A percentile compares a stretch with the other conserved stretches of the same genome.
Evolutionary conservation across 2,888 invertebrate genomes (phyloP).

Genomic region (Scaptomyza flava): DNA sequence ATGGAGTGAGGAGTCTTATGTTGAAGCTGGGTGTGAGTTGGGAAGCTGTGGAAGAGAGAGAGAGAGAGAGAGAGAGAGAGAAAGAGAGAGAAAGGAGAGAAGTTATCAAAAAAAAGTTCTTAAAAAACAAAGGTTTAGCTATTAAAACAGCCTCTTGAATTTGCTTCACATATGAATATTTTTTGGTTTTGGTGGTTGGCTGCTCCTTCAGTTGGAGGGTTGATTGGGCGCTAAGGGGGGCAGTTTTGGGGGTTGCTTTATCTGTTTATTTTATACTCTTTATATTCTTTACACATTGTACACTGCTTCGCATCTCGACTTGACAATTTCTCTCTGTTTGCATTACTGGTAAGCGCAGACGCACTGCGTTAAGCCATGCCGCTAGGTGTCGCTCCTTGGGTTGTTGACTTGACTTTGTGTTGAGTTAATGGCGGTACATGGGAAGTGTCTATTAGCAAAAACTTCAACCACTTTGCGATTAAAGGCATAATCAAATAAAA

Average conservation of each 20-base stretch:
- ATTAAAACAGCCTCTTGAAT: constrained; percentile 6
- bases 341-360: constrained; percentile 26
- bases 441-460: not conserved
- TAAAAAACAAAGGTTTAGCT: not conserved
- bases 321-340: constrained; percentile 29
- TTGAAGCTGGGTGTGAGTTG: not conserved
- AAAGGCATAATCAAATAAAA: not conserved
- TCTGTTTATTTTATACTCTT: constrained; percentile 67
- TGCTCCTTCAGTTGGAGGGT: constrained; percentile 3
- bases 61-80: not conserved
- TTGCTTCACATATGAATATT: constrained; percentile 4
- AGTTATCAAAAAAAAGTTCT: not conserved
- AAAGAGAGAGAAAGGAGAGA: not conserved
- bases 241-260: constrained; percentile 53
- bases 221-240: constrained; percentile 5
- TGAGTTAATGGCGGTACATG: not conserved
- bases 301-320: constrained; percentile 59
- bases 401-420: constrained; percentile 11
- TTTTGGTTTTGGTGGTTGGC: constrained; percentile 5
- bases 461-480: constrained; percentile 1
- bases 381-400: constrained; percentile 41
- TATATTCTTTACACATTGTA: constrained; percentile 26
- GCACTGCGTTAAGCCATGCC: not conserved
- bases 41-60: constrained; percentile 7
- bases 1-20: constrained; percentile 8